phyloP scores from a whole-genome alignment of 2,113 vertebrate species.

The Dromiciops gliroides region DNA sequence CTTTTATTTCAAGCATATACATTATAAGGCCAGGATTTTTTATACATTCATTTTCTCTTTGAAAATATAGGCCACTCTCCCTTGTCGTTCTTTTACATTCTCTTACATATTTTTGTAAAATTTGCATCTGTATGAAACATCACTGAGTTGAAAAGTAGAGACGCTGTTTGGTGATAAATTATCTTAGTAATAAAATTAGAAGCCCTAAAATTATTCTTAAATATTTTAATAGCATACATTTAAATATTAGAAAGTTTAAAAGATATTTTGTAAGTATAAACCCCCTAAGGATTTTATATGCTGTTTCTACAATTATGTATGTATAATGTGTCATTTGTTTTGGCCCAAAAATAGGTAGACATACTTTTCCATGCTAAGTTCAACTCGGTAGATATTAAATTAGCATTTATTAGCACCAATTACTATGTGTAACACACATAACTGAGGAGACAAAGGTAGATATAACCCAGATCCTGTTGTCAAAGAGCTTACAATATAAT shows the following conservation, averaged over 20 bases:
- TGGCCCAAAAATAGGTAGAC: neutral
- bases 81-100: too few species aligned
- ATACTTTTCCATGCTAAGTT: neutral
- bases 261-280: constrained; percentile 43
- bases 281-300: constrained; percentile 6
- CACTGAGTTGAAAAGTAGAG: neutral
- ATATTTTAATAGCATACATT: constrained; percentile 47
- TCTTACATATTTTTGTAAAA: neutral
- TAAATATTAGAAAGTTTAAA: constrained; percentile 39
- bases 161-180: constrained; percentile 24
- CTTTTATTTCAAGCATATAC: constrained; percentile 32
- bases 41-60: constrained; percentile 50
- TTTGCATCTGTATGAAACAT: neutral
- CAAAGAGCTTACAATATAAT: neutral
- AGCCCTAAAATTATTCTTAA: constrained; percentile 37
- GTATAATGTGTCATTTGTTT: neutral
- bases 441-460: neutral
- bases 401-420: neutral
- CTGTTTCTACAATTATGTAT: neutral
- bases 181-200: constrained; percentile 39
- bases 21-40: neutral
- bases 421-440: neutral
- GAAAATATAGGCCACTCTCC: constrained; percentile 4
- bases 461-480: neutral
- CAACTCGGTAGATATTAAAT: neutral